These are phyloP conservation scores for Leptatherina wallacei DNA, from an alignment of 2,797 vertebrate genomes.

Conservation along the genomic window DNA sequence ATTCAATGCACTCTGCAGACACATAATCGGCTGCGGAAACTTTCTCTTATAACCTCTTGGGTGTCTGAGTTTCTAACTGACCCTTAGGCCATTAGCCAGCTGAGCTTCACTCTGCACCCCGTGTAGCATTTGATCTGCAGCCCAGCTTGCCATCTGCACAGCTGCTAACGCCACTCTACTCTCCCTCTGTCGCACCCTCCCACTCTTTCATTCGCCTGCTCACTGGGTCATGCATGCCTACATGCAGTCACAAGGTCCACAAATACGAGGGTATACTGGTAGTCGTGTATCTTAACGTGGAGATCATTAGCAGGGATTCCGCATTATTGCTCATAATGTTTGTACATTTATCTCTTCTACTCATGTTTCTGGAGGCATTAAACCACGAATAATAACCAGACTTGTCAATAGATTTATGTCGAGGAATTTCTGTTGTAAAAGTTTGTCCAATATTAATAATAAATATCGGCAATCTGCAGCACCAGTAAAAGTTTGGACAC, in stretches of 20 bases:
- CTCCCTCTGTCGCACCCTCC: constrained; percentile 34
- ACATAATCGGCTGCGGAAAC: constrained; percentile 37
- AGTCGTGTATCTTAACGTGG: not conserved
- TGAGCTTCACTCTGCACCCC: constrained; percentile 42
- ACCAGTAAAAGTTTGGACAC: no score
- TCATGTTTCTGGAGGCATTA: not conserved
- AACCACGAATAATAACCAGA: not conserved
- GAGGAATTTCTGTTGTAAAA: not conserved
- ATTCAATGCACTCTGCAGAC: constrained; percentile 47
- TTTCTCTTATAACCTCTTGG: constrained; percentile 32
- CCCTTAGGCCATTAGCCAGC: constrained; percentile 39
- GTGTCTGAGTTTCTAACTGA: constrained; percentile 36
- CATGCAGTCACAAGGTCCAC: constrained; percentile 24
- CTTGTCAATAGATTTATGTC: not conserved
- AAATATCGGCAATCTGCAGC: no score
- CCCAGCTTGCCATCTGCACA: constrained; percentile 53
- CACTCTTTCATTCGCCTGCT: constrained; percentile 38
- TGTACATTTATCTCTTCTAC: not conserved
- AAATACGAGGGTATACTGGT: constrained; percentile 10
- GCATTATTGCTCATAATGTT: not conserved
- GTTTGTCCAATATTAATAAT: no score
- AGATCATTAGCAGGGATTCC: not conserved
- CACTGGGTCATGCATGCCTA: constrained; percentile 31
- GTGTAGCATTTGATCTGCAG: constrained; percentile 69
- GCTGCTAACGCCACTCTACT: constrained; percentile 74